Evolutionary conservation across 2,113 vertebrate species (phyloP).

Genomic region (Ptychochromis oligacanthus): DNA sequence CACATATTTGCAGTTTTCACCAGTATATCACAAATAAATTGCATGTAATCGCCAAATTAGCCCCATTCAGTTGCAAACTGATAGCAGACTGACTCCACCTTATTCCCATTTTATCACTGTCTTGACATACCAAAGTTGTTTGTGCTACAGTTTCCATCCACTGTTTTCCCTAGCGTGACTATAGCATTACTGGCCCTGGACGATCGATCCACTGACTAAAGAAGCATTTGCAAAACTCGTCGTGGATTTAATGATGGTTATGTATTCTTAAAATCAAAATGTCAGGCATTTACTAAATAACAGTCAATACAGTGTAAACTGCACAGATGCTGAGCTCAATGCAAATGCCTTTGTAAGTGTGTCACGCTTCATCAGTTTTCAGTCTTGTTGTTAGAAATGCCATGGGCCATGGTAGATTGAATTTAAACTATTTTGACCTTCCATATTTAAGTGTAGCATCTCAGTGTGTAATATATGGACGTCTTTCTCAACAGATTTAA

Average conservation of each 20-base stretch:
- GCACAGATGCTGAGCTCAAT: neutral
- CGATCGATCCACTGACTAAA: neutral
- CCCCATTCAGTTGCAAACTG: neutral
- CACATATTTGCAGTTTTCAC: no score
- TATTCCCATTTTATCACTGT: neutral
- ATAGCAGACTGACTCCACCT: neutral
- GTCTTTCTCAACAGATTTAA: conserved; percentile 4
- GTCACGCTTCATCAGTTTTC: neutral
- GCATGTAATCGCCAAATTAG: neutral
- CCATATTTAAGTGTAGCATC: neutral
- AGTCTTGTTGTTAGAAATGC: neutral
- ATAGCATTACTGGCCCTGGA: neutral
- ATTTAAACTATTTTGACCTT: neutral
- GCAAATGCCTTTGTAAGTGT: neutral
- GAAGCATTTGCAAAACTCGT: no score
- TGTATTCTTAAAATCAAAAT: neutral
- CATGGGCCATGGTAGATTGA: neutral
- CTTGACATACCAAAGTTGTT: neutral
- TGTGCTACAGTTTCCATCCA: neutral
- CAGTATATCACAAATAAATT: neutral
- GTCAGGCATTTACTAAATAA: neutral
- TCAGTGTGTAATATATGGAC: neutral
- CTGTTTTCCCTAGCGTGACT: neutral
- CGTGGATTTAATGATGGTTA: neutral
- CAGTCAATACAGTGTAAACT: neutral